Evolutionary conservation across 37 sponge, comb jelly and placozoan genomes (phyloP).

Genomic region (Dysidea cf. avara): DNA sequence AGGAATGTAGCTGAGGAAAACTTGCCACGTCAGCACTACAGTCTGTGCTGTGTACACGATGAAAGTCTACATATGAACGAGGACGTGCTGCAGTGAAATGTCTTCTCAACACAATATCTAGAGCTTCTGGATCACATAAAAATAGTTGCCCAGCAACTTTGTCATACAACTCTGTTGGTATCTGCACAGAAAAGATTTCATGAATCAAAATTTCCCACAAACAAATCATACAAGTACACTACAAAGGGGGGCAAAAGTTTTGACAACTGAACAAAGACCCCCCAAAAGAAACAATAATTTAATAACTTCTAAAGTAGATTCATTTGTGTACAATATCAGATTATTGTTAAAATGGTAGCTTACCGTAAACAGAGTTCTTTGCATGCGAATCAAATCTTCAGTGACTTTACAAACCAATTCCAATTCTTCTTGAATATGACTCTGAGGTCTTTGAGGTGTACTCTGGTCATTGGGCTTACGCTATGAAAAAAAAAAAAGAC

Average conservation of each 20-base stretch:
- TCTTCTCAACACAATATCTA: constrained; percentile 64
- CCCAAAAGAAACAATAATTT: neutral
- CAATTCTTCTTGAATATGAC: constrained; percentile 72
- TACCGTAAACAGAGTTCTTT: constrained; percentile 58
- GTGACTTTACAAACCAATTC: constrained; percentile 48
- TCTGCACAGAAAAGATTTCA: constrained; percentile 15
- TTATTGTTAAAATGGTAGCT: constrained; percentile 2
- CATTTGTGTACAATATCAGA: neutral
- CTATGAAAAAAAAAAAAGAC: constrained; percentile 1
- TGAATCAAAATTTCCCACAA: neutral
- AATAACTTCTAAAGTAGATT: neutral
- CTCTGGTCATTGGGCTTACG: neutral
- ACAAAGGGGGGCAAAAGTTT: neutral
- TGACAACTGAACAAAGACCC: neutral
- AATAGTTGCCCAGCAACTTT: constrained; percentile 29
- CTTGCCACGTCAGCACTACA: no score
- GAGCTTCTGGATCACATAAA: constrained; percentile 54
- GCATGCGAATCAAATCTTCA: constrained; percentile 77
- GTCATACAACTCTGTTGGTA: constrained; percentile 68
- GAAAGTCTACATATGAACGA: no score
- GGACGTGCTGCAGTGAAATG: constrained; percentile 9
- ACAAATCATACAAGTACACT: neutral
- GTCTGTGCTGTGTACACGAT: no score
- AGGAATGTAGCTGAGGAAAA: no score
- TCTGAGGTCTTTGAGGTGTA: constrained; percentile 27